Evolutionary conservation across 2,888 invertebrate genomes (phyloP), one percentile per base, ranked within the genome.

Genomic region (Synanthedon myopaeformis): DNA sequence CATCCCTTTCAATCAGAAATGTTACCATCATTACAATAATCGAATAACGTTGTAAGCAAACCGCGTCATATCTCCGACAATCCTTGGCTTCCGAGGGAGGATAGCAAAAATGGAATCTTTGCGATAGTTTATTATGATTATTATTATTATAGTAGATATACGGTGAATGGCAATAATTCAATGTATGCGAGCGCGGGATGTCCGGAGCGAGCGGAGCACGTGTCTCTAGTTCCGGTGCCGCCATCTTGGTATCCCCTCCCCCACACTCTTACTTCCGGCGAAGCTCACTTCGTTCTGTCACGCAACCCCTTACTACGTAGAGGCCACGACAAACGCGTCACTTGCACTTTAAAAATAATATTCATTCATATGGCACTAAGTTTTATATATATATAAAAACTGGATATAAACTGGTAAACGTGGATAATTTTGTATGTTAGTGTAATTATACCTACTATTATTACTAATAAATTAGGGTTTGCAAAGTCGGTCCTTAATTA

Each of bases 141-240:
- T 54, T 56, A 45, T 72, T 72, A 72, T 73, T 67, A 70, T 23
- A 23, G 23, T 5, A 23, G 23, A 23, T 72, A 23, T 72, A 68
- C 67, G 58, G 56, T 56, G 59, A 69, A 71, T 69, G 65, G 77
- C 78, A 78, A 84, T 85, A 85, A 84, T 77, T 84, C 84, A 85
- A 82, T 80, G 82, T 80, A 69, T 70, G 75, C 72, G 72, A 72
- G 75, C 67, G 64, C 65, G 66, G 83, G 86, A 86, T 70, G 67
- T 87, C 86, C 86, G 83, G 82, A 67, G 83, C 69, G 77, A 68
- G 65, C 63, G 64, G 74, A 87, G 86, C 86, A 87, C 86, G 86
- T 87, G 86, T 87, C 86, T 61, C 71, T 63, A 63, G 67, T 76
- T 86, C 86, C 86, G 82, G 76, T 67, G 72, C 72, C 74, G 85